Evolutionary conservation across 2,888 invertebrate genomes (phyloP).

Genomic region (Chloromyia formosa): DNA sequence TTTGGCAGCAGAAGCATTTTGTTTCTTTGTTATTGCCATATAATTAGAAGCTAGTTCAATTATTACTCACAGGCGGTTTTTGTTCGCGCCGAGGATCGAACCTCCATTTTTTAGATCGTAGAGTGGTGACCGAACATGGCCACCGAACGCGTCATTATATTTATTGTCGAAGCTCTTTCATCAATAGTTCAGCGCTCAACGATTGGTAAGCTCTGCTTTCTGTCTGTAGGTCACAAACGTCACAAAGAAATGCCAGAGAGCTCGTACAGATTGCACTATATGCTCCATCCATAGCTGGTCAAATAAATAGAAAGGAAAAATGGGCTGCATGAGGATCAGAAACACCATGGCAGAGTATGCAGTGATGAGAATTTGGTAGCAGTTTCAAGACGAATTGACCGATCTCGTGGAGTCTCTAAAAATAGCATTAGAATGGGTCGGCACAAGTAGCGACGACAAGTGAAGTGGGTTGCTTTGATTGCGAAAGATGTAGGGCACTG

Average conservation of each 20-base stretch:
- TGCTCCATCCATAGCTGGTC: neutral
- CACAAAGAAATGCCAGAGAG: neutral
- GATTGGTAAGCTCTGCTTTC: neutral
- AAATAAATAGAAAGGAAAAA: constrained; percentile 45
- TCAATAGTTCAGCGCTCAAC: neutral
- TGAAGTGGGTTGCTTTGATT: constrained; percentile 39
- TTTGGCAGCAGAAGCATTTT: too few species aligned
- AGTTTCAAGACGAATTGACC: constrained; percentile 37
- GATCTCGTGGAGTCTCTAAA: constrained; percentile 33
- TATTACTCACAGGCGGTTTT: too few species aligned
- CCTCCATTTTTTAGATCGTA: too few species aligned
- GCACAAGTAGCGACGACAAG: neutral
- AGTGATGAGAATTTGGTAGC: constrained; percentile 30
- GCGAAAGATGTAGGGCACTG: constrained; percentile 47
- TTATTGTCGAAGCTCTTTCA: too few species aligned
- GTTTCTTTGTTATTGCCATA: too few species aligned
- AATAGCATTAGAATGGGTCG: constrained; percentile 7
- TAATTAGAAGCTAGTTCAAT: too few species aligned
- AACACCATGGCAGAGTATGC: neutral
- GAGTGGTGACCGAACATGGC: too few species aligned
- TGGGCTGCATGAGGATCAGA: neutral
- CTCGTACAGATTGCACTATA: neutral
- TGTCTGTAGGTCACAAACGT: constrained; percentile 38
- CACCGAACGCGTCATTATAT: too few species aligned
- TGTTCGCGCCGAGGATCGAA: too few species aligned